Base-by-base conservation (phyloP, 2,888 invertebrate species). In the Candidula unifasciata region DNA sequence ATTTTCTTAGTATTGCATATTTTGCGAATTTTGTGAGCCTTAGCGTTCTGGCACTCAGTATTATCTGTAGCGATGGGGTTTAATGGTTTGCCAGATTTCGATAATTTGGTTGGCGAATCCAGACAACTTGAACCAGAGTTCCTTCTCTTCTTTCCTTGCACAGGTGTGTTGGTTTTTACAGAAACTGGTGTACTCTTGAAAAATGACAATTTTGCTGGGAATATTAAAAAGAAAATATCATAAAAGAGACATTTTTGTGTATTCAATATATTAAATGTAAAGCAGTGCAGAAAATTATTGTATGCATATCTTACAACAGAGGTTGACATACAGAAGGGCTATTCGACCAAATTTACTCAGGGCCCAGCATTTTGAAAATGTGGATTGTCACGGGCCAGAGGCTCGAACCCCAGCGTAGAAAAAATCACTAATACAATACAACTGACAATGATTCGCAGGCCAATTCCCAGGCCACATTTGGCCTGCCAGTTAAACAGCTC, bases 71-170 rank as follows among this genome's bases (percentile, higher is more conserved):
- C 21, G 87, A 74, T 82, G 88, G 89, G 35, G n/a, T 54, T 74
- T 21, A 74, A 30, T 87, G 86, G 79, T 90, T 89, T 86, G 83
- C 73, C 88, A 82, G 78, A 87, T 82, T 66, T 88, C 82, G 68
- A 84, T 87, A 64, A 52, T 81, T 82, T 57, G 82, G 80, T 87
- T 74, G 60, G 81, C 68, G 81, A 86, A 37, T 82, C 80, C 37
- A 54, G 79, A 24, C 57, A 68, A 27, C 8, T 54, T 68, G 78
- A 68, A 66, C 33, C 60, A 37, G 79, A 82, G 60, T 73, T 83
- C 71, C 77, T 79, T 66, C 83, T 81, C 60, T 86, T 81, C 71
- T 66, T 77, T 16, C 76, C 80, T 66, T 76, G 74, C 10, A 35
- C 77, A 33, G 0, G 16, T 0, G 57, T 30, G 27, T 44, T 57